Percentiles rank a stretch among this genome's conserved stretches.
These are phyloP conservation scores for Varanus komodoensis DNA, from an alignment of 2,113 vertebrate genomes.

Conservation along the genomic window DNA sequence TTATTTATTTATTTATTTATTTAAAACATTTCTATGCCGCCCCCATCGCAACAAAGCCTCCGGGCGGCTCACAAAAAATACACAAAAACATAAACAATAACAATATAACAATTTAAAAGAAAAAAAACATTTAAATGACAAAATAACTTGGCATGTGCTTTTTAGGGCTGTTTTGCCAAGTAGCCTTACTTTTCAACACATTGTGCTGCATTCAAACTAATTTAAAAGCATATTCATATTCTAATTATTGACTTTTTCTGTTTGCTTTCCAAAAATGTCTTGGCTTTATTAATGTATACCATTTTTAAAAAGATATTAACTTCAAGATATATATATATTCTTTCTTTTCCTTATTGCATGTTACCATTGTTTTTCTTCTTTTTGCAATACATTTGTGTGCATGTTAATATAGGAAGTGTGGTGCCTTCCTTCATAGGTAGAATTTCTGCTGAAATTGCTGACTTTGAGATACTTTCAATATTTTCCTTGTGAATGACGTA, in stretches of 20 bases:
- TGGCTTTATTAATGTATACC: conserved; percentile 32
- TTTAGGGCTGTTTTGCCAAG: conserved; percentile 53
- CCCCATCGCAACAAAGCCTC: no score
- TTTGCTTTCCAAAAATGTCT: conserved; percentile 67
- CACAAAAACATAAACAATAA: no score
- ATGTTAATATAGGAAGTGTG: not conserved
- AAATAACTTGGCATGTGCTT: not conserved
- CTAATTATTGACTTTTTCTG: conserved; percentile 60
- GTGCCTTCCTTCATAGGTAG: not conserved
- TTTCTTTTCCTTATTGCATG: not conserved
- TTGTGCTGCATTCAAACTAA: conserved; percentile 48
- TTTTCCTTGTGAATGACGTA: no score
- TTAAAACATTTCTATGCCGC: no score
- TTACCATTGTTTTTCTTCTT: no score
- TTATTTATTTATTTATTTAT: no score
- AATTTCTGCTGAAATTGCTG: not conserved
- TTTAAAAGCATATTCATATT: conserved; percentile 51
- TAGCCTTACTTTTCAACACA: conserved; percentile 44
- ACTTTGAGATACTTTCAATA: no score
- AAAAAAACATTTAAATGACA: no score
- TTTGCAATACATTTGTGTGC: no score
- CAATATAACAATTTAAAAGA: no score
- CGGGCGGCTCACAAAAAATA: no score
- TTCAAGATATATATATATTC: not conserved
- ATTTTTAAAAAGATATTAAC: conserved; percentile 11